Evolutionary conservation across 2,888 invertebrate species (phyloP).

Genomic region (Lordiphosa fenestrarum): DNA sequence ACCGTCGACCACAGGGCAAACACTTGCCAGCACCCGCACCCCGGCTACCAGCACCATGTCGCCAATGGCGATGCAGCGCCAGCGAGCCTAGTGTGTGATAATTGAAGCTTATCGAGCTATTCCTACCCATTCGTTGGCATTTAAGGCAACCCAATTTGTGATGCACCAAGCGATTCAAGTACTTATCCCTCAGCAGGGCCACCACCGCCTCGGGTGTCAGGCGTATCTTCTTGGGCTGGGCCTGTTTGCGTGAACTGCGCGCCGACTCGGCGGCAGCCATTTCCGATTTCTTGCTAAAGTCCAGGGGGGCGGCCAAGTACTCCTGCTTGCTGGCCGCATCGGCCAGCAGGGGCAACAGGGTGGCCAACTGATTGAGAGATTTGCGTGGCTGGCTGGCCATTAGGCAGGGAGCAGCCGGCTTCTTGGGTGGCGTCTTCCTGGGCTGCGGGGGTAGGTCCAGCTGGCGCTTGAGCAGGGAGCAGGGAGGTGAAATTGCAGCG

Average conservation of each 20-base stretch:
- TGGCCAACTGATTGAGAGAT: slow-evolving; percentile 72
- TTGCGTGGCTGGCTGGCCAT: slow-evolving; percentile 50
- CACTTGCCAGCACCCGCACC: not conserved
- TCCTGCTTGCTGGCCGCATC: slow-evolving; percentile 76
- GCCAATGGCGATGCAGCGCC: slow-evolving; percentile 82
- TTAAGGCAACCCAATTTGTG: slow-evolving; percentile 75
- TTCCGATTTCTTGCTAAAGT: slow-evolving; percentile 72
- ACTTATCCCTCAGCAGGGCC: slow-evolving; percentile 79
- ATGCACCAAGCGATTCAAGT: slow-evolving; percentile 79
- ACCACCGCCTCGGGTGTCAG: slow-evolving; percentile 75
- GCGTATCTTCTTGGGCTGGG: slow-evolving; percentile 81
- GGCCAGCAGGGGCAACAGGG: slow-evolving; percentile 71
- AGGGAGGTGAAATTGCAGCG: not conserved
- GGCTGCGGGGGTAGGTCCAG: slow-evolving; percentile 61
- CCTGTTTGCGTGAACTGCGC: slow-evolving; percentile 81
- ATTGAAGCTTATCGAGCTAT: slow-evolving; percentile 77
- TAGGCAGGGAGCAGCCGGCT: slow-evolving; percentile 8
- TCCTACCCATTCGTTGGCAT: slow-evolving; percentile 19
- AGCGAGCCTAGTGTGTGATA: slow-evolving; percentile 81
- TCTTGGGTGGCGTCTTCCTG: slow-evolving; percentile 66
- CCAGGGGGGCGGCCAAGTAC: slow-evolving; percentile 71
- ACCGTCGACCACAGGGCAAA: slow-evolving; percentile 50
- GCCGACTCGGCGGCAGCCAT: slow-evolving; percentile 21
- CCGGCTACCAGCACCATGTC: slow-evolving; percentile 73
- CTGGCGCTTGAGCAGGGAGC: slow-evolving; percentile 67